Evolutionary conservation across 2,888 invertebrate genomes (phyloP).

Genomic region (Drosophila subquinaria): DNA sequence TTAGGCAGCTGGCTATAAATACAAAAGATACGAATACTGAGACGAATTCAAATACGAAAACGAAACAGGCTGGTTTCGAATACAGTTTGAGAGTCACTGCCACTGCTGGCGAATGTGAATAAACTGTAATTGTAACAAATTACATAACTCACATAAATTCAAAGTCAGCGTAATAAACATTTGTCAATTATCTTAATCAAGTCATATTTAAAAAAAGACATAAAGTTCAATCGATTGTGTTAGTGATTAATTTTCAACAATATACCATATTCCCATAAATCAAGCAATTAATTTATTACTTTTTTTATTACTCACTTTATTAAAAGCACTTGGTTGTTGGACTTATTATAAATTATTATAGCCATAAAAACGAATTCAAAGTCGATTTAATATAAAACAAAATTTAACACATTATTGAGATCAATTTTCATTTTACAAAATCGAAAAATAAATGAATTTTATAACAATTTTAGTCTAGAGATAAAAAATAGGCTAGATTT

Average conservation of each 20-base stretch:
- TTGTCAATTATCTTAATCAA: constrained; percentile 6
- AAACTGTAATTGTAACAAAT: constrained; percentile 32
- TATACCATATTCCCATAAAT: neutral
- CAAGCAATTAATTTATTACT: neutral
- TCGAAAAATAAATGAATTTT: neutral
- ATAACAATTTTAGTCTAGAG: too few relatives aligned
- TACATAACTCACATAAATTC: constrained; percentile 24
- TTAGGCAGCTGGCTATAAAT: constrained; percentile 35
- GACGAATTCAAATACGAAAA: constrained; percentile 7
- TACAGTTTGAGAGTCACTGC: constrained; percentile 37
- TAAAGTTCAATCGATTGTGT: constrained; percentile 11
- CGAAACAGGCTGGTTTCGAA: neutral
- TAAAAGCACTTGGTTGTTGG: neutral
- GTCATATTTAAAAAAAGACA: neutral
- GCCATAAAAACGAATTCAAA: neutral
- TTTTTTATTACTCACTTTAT: neutral
- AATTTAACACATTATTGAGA: neutral
- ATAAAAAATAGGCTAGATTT: too few relatives aligned
- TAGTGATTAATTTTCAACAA: neutral
- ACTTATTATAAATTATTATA: neutral
- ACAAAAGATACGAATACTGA: constrained; percentile 3
- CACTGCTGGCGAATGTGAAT: constrained; percentile 11
- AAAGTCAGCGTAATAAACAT: constrained; percentile 15
- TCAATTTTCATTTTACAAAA: neutral
- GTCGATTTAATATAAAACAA: neutral